These are phyloP conservation scores for Gymnocheta viridis DNA, from an alignment of 2,888 invertebrate species.

Conservation along the genomic window DNA sequence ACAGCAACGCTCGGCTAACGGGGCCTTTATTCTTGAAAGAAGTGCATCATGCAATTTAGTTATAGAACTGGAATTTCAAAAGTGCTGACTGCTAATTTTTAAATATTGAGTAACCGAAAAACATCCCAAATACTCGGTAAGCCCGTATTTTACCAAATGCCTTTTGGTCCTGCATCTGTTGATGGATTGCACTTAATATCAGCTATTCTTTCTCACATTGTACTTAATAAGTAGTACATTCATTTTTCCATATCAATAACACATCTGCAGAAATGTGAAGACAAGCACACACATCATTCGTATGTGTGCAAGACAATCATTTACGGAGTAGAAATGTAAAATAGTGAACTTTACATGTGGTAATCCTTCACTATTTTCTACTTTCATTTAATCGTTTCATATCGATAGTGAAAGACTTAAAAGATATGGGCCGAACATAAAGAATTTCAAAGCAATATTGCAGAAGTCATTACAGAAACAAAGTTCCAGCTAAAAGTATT, in stretches of 20 bases:
- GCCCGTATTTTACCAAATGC: no score
- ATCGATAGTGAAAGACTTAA: conserved; percentile 29
- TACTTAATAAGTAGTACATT: conserved; percentile 6
- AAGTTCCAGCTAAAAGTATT: not conserved
- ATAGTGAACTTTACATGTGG: conserved; percentile 42
- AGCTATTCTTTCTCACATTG: not conserved
- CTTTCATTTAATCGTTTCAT: conserved; percentile 55
- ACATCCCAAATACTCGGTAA: no score
- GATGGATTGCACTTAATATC: no score
- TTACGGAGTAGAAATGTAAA: conserved; percentile 31
- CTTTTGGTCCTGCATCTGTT: no score
- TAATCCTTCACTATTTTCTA: conserved; percentile 54
- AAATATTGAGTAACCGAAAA: no score
- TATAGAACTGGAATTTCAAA: no score
- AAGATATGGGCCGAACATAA: conserved; percentile 49
- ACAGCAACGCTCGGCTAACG: no score
- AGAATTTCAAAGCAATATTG: conserved; percentile 33
- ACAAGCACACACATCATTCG: not conserved
- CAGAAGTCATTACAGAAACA: conserved; percentile 25
- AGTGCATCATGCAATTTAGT: no score
- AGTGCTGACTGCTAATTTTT: no score
- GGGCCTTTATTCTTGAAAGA: no score
- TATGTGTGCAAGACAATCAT: conserved; percentile 42
- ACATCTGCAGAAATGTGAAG: conserved; percentile 2
- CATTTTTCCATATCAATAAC: conserved; percentile 18